These are phyloP conservation scores for Aphidius colemani DNA, from an alignment of 2,888 invertebrate species.

Conservation along the genomic window DNA sequence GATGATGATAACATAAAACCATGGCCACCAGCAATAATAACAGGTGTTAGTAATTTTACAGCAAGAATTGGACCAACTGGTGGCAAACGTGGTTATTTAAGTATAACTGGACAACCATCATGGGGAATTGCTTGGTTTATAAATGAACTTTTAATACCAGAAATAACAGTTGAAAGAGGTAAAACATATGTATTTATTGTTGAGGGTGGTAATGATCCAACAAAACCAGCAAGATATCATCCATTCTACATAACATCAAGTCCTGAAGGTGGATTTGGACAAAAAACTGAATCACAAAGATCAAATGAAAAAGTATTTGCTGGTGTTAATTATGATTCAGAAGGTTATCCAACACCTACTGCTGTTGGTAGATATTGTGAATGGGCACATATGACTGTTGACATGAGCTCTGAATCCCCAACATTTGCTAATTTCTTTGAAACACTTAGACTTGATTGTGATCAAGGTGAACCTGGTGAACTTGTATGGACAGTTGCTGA, in stretches of 20 bases:
- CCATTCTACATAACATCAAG: slow-evolving; percentile 91
- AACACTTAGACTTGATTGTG: slow-evolving; percentile 77
- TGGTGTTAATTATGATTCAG: slow-evolving; percentile 76
- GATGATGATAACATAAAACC: slow-evolving; percentile 63
- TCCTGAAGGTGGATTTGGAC: slow-evolving; percentile 83
- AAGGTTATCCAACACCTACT: slow-evolving; percentile 80
- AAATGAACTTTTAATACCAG: slow-evolving; percentile 87
- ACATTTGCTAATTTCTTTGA: slow-evolving; percentile 79
- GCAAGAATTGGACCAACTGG: slow-evolving; percentile 86
- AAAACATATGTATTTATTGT: slow-evolving; percentile 84
- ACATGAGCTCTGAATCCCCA: slow-evolving; percentile 72
- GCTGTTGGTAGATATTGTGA: slow-evolving; percentile 87
- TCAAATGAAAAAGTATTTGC: slow-evolving; percentile 77
- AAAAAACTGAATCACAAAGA: slow-evolving; percentile 74
- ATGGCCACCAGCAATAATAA: slow-evolving; percentile 72
- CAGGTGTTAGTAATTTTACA: slow-evolving; percentile 69
- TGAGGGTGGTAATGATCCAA: slow-evolving; percentile 82
- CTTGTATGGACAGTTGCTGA: slow-evolving; percentile 85
- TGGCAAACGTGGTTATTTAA: slow-evolving; percentile 78
- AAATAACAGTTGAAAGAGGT: slow-evolving; percentile 85
- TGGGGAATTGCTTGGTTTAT: slow-evolving; percentile 95
- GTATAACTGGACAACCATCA: slow-evolving; percentile 77
- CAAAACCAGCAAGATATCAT: slow-evolving; percentile 84
- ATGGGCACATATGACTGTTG: slow-evolving; percentile 80
- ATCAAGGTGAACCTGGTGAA: slow-evolving; percentile 74